A percentile compares a stretch with the other conserved stretches of the same genome.
These are phyloP conservation scores for Heliothis virescens DNA, from an alignment of 1,140 invertebrate genomes.

Conservation along the genomic window DNA sequence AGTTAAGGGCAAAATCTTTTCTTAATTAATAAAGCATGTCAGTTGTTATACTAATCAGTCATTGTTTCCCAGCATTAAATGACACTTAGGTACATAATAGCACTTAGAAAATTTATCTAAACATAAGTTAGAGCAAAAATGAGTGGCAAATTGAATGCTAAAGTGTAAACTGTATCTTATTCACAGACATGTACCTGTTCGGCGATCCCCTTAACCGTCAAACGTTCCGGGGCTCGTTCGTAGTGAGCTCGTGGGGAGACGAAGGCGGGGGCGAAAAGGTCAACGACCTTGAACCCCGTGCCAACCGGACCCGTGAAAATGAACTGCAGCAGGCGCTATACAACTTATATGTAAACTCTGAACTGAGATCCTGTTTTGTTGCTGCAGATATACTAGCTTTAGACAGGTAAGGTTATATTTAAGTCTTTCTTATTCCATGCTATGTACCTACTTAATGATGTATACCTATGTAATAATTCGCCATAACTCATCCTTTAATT, in stretches of 20 bases:
- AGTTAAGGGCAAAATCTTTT: too few species aligned
- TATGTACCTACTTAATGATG: neutral
- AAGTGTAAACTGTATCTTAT: conserved; percentile 50
- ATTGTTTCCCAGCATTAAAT: too few species aligned
- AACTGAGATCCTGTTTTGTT: conserved; percentile 89
- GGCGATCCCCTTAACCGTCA: conserved; percentile 92
- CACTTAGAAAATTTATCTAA: too few species aligned
- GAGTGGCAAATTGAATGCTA: too few species aligned
- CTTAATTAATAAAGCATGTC: too few species aligned
- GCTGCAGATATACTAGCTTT: conserved; percentile 91
- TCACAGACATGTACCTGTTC: conserved; percentile 93
- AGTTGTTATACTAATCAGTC: too few species aligned
- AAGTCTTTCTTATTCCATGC: neutral
- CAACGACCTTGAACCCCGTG: conserved; percentile 77
- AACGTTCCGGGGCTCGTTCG: conserved; percentile 92
- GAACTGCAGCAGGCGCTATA: conserved; percentile 92
- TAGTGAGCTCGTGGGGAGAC: conserved; percentile 87
- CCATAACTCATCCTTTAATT: too few species aligned
- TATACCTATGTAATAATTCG: too few species aligned
- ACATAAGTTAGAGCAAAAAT: too few species aligned
- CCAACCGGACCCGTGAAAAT: conserved; percentile 83
- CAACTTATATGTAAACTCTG: conserved; percentile 91
- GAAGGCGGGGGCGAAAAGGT: conserved; percentile 52
- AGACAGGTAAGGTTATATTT: conserved; percentile 89
- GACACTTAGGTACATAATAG: too few species aligned